Evolutionary conservation across 2,113 vertebrate species (phyloP).

Genomic region (Merops nubicus): DNA sequence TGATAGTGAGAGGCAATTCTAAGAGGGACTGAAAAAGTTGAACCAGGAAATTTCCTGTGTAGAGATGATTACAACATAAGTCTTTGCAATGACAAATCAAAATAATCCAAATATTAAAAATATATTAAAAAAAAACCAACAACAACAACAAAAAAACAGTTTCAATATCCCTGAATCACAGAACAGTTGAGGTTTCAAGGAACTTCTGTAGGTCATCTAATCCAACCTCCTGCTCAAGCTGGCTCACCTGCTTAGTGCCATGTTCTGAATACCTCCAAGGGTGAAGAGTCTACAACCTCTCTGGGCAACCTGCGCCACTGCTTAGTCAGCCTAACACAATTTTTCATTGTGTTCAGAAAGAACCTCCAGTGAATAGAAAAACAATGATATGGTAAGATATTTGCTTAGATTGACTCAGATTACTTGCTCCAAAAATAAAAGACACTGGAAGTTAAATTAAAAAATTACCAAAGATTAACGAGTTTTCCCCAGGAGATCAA

Average conservation of each 20-base stretch:
- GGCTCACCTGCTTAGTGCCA: neutral
- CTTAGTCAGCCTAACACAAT: accelerated
- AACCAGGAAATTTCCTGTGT: neutral
- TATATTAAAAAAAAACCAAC: too few species aligned
- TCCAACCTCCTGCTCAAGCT: neutral
- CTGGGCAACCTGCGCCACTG: neutral
- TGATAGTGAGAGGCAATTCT: neutral
- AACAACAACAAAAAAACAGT: too few species aligned
- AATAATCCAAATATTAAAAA: neutral
- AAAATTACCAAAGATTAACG: neutral
- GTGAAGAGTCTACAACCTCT: neutral
- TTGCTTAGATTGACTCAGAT: neutral
- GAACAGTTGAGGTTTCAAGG: neutral
- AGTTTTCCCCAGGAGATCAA: neutral
- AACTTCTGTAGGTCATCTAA: neutral
- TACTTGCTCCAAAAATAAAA: neutral
- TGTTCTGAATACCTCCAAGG: neutral
- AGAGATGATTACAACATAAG: neutral
- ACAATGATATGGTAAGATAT: neutral
- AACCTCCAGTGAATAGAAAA: neutral
- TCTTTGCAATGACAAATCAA: neutral
- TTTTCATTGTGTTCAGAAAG: neutral
- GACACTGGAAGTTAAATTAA: neutral
- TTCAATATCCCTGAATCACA: neutral
- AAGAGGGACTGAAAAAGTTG: neutral